Base-by-base conservation (phyloP, 2,113 vertebrate genomes). In the Caretta caretta region DNA sequence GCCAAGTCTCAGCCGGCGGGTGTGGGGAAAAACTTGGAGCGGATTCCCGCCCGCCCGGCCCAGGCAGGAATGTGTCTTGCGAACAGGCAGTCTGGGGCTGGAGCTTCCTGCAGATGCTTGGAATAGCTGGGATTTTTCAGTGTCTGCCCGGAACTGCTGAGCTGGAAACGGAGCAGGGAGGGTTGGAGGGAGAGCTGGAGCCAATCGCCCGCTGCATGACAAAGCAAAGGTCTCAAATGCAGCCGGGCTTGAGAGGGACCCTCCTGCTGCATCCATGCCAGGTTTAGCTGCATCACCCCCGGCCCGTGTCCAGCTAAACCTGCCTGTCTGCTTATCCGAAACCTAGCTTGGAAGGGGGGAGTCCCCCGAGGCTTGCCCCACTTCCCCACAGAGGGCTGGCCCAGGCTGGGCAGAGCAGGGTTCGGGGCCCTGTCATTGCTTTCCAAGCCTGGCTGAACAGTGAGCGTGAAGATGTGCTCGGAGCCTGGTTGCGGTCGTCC, bases 281-380 rank as follows among this genome's bases (percentile, higher is more conserved):
- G 29, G 42, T 62, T 1, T 6, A 80, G 38, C 42, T 35, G 57
- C 13, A 0, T 19, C 62, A 1, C 38, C 49, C 38, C 1, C 0
- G 1, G 76, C n/a, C 54, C 10, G 10, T 2, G 4, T 25, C 22
- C 9, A 2, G 54, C 54, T 56, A 24, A 10, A 56, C 54, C 54
- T 56, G 54, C 54, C 54, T 10, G 9, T 53, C 51, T 53, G 51
- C 51, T 53, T 53, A 3, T 6, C 6, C 51, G 19, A 53, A 53
- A 53, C 54, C 54, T 25, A 24, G 9, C 56, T 10, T 25, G 56
- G 56, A 10, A 57, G 4, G 24, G 51, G 54, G 53, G 53, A 8
- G 19, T 6, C 53, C 3, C 19, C 53, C 53, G 2, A 5, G 5
- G 49, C 10, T 49, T 49, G 50, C 50, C 50, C 13, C 13, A 50